Evolutionary conservation across 2,797 vertebrate genomes (phyloP).

Genomic region (Macrochelys suwanniensis): DNA sequence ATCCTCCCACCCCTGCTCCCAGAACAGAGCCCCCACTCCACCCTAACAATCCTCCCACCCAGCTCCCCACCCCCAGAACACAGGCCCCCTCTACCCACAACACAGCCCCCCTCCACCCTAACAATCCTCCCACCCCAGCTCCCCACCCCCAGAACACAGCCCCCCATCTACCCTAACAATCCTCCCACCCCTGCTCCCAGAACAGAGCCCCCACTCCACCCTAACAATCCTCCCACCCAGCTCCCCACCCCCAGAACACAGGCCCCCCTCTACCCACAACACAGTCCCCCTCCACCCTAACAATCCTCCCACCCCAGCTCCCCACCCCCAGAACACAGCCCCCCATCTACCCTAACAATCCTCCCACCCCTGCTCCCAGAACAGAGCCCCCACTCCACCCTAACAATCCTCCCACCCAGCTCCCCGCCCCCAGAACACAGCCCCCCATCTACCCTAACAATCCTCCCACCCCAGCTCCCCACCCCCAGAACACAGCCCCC

Average conservation of each 20-base stretch:
- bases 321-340: no score
- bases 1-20: not conserved
- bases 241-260: fast-evolving
- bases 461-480: no score
- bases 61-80: no score
- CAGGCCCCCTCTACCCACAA: no score
- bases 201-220: no score
- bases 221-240: not conserved
- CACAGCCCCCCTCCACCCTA: no score
- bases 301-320: fast-evolving
- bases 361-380: fast-evolving
- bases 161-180: fast-evolving
- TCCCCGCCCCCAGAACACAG: fast-evolving
- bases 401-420: not conserved
- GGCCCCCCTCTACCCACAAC: no score
- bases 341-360: not conserved
- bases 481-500: no score
- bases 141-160: no score
- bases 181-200: not conserved
- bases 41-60: not conserved
- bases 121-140: not conserved
- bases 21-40: not conserved
- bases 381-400: not conserved
- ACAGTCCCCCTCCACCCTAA: no score
- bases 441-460: no score